Conservation (phyloP, 1,140 invertebrate genomes). For the Himalopsyche phryganea region DNA sequence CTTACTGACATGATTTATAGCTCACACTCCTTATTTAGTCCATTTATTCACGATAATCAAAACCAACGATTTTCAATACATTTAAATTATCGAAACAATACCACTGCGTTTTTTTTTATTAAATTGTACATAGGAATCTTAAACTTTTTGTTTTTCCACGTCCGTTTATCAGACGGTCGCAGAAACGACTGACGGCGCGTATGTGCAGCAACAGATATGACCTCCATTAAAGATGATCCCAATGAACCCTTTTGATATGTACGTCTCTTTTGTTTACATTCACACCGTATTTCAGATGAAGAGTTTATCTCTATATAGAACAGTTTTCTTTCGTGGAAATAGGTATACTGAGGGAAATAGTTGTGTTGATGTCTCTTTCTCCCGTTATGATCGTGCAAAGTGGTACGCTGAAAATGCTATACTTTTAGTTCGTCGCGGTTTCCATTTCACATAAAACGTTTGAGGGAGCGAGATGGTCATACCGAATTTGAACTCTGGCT, state of each 20-base stretch:
- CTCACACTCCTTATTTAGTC: too few species aligned
- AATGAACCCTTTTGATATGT: neutral
- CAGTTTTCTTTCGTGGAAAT: neutral
- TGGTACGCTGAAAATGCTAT: conserved; percentile 5
- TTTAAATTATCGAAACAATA: too few species aligned
- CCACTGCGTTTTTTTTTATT: too few species aligned
- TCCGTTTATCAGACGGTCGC: conserved; percentile 6
- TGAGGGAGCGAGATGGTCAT: neutral
- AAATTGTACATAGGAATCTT: too few species aligned
- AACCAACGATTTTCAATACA: too few species aligned
- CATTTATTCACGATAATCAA: too few species aligned
- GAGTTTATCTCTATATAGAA: neutral
- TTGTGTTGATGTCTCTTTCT: conserved; percentile 2
- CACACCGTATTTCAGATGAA: neutral
- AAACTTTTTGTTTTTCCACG: neutral
- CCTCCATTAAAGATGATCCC: conserved; percentile 7
- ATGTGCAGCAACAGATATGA: conserved; percentile 26
- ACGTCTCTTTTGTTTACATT: conserved; percentile 1
- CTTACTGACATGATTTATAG: too few species aligned
- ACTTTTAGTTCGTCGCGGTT: neutral
- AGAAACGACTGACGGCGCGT: conserved; percentile 21
- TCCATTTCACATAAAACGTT: neutral
- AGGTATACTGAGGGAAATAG: conserved; percentile 7
- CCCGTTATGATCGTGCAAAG: conserved; percentile 1
- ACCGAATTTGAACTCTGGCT: neutral